Percentiles rank a stretch among this genome's conserved stretches.
phyloP scores from a whole-genome alignment of 2,113 vertebrate species.

The Micromys minutus region DNA sequence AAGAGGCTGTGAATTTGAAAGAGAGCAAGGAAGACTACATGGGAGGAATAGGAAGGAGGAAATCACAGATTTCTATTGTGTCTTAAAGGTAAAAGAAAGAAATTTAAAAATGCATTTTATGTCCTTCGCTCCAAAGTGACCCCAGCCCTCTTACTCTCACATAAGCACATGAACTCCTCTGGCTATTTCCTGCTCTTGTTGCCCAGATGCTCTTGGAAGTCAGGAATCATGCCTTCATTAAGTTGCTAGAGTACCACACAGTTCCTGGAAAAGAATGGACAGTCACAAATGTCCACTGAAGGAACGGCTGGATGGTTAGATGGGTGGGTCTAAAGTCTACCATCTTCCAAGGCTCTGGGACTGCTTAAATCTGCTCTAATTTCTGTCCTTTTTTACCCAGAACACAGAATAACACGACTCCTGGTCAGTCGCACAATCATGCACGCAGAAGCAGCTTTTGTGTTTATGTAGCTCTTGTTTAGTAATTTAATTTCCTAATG shows the following conservation, averaged over 20 bases:
- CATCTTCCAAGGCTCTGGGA: neutral
- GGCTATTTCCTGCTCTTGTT: neutral
- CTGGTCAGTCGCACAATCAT: neutral
- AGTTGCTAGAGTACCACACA: neutral
- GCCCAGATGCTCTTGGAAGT: neutral
- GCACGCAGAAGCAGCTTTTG: neutral
- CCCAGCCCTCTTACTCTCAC: neutral
- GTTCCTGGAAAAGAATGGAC: neutral
- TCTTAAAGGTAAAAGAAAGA: neutral
- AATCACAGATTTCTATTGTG: neutral
- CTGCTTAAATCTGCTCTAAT: neutral
- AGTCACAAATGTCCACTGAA: neutral
- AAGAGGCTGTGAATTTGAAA: neutral
- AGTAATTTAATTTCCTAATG: constrained; percentile 42
- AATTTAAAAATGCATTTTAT: neutral
- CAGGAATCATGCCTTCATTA: neutral
- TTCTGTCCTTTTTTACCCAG: neutral
- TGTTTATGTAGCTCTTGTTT: neutral
- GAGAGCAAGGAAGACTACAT: neutral
- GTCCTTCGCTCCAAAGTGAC: neutral
- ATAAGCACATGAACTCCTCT: rapidly evolving
- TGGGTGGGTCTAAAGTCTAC: neutral
- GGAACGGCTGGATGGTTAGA: neutral
- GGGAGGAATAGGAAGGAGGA: neutral
- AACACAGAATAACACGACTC: neutral